A percentile compares a stretch with the other conserved stretches of the same genome.
Evolutionary conservation across 2,113 vertebrate species (phyloP).

Genomic region (Crypturellus undulatus): DNA sequence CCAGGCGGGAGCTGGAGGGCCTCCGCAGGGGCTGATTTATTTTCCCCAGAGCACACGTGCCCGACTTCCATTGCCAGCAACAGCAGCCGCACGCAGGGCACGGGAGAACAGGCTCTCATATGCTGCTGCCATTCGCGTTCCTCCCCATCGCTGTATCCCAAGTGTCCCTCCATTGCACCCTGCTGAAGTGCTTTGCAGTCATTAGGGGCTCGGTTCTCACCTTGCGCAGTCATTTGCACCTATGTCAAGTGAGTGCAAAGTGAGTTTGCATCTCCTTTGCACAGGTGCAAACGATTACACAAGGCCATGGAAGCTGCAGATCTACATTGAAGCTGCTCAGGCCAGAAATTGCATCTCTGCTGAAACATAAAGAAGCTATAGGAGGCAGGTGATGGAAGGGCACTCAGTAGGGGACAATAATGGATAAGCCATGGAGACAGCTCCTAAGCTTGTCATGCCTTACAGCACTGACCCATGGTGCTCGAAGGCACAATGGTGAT

Average conservation of each 20-base stretch:
- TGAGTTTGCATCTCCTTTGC: constrained; percentile 40
- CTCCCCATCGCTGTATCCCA: neutral
- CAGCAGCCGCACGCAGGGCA: neutral
- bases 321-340: neutral
- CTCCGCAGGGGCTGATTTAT: neutral
- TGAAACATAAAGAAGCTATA: neutral
- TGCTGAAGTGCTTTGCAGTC: constrained; percentile 4
- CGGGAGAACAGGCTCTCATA: neutral
- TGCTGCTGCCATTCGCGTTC: neutral
- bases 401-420: neutral
- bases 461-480: neutral
- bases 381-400: neutral
- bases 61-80: constrained; percentile 16
- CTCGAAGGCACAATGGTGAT: neutral
- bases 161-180: neutral
- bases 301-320: neutral
- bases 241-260: constrained; percentile 41
- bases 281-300: constrained; percentile 11
- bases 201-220: constrained; percentile 6
- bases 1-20: neutral
- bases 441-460: neutral
- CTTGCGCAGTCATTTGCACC: constrained; percentile 43
- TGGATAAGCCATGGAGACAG: neutral
- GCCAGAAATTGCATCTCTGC: constrained; percentile 2
- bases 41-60: neutral